phyloP scores from a whole-genome alignment of 2,113 vertebrate genomes.

The Passer montanus region DNA sequence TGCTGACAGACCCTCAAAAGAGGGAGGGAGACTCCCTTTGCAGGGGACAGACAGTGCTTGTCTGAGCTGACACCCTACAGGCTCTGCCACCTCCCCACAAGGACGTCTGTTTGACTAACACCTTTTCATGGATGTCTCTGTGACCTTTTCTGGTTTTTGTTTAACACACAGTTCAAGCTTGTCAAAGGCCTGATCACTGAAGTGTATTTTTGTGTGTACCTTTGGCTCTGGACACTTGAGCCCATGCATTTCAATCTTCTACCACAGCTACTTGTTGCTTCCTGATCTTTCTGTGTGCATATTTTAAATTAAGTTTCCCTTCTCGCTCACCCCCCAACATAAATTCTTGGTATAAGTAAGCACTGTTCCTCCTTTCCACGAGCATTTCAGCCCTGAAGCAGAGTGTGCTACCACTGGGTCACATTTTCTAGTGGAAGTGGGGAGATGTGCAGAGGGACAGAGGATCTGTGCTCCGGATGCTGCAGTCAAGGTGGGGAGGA shows the following conservation, averaged over 20 bases:
- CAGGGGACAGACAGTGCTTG: not conserved
- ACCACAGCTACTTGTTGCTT: not conserved
- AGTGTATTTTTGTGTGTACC: not conserved
- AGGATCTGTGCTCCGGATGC: not conserved
- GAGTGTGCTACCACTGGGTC: not conserved
- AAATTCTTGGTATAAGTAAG: not conserved
- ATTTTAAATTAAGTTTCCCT: not conserved
- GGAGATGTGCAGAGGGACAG: not conserved
- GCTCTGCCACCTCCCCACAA: not conserved
- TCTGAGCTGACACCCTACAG: not conserved
- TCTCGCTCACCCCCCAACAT: not conserved
- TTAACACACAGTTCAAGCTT: not conserved
- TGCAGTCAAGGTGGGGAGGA: rapidly evolving
- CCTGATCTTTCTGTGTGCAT: not conserved
- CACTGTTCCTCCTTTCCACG: not conserved
- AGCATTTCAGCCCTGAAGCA: not conserved
- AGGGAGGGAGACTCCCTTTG: not conserved
- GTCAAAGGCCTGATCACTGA: not conserved
- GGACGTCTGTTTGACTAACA: not conserved
- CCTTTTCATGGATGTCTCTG: not conserved
- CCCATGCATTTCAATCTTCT: not conserved
- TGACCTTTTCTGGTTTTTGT: not conserved
- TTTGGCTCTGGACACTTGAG: not conserved
- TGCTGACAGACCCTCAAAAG: not conserved
- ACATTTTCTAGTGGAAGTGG: not conserved